Evolutionary conservation across 1,140 invertebrate species (phyloP).

Genomic region (Tigriopus japonicus): DNA sequence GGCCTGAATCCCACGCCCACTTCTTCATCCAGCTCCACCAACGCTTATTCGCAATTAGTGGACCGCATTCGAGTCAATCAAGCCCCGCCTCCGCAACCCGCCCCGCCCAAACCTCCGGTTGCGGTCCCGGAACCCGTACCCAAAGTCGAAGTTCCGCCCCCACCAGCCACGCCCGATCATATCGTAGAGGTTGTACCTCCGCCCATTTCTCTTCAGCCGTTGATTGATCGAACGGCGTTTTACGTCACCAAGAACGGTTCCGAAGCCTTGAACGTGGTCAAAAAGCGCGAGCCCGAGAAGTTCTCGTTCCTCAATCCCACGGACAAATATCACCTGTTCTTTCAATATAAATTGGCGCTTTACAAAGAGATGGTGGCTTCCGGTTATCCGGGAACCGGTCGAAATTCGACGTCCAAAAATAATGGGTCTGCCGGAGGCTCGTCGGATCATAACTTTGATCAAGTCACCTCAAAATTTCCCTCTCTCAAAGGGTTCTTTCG

Average conservation of each 20-base stretch:
- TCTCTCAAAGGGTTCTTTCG: background rate
- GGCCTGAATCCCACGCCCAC: too few relatives aligned
- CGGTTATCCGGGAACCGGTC: background rate
- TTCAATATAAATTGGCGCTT: background rate
- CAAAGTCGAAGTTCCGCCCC: background rate
- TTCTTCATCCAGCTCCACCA: background rate
- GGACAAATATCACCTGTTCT: background rate
- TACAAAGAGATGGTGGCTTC: background rate
- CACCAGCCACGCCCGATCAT: background rate
- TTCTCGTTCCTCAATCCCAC: background rate
- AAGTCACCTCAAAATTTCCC: background rate
- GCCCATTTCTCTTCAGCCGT: background rate
- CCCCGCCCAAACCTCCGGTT: background rate
- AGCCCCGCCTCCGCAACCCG: background rate
- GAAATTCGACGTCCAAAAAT: background rate
- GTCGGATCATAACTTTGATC: background rate
- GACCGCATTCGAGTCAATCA: background rate
- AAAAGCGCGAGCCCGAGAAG: background rate
- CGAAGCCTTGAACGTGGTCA: background rate
- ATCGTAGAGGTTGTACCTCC: background rate
- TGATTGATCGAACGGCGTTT: constrained; percentile 1
- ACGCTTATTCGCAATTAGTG: background rate
- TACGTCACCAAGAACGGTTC: background rate
- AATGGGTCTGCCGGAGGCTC: background rate
- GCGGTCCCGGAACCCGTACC: background rate